Percentiles rank a stretch among this genome's conserved stretches.
phyloP scores from a whole-genome alignment of 1,140 invertebrate genomes.

The Magallana angulata region DNA sequence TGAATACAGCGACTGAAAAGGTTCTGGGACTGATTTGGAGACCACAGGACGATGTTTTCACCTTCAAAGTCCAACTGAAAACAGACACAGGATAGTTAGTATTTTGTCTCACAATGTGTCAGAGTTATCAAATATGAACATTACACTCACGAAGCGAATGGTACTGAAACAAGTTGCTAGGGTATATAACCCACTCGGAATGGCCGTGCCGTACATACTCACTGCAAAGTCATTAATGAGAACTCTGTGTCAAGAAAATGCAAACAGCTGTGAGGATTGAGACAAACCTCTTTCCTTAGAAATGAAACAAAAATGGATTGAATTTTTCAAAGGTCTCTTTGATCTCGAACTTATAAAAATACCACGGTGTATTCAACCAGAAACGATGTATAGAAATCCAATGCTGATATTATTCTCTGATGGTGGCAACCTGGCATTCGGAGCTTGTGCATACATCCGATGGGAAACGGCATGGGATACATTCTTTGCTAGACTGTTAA shows the following conservation, averaged over 20 bases:
- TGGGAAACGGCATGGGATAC: background rate
- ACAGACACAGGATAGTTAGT: too few relatives aligned
- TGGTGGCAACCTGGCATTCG: background rate
- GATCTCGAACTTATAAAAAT: too few relatives aligned
- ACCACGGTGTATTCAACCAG: background rate
- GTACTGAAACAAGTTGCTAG: conserved; percentile 23
- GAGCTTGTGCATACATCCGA: background rate
- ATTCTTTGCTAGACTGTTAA: conserved; percentile 1
- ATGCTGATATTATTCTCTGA: background rate
- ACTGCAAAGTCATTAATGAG: conserved; percentile 38
- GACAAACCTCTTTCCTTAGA: background rate
- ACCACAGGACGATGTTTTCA: background rate
- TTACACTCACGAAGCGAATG: background rate
- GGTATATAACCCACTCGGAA: conserved; percentile 31
- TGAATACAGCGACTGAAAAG: conserved; percentile 17
- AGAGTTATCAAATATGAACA: background rate
- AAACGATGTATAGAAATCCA: background rate
- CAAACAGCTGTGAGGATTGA: background rate
- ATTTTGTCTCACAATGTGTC: background rate
- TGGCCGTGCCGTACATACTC: conserved; percentile 19
- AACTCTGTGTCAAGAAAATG: conserved; percentile 9
- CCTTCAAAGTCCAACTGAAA: conserved; percentile 22
- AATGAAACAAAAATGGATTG: background rate
- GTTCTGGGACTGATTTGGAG: background rate
- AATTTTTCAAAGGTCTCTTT: background rate